Evolutionary conservation across 2,113 vertebrate species (phyloP).

Genomic region (Coracopsis vasa): DNA sequence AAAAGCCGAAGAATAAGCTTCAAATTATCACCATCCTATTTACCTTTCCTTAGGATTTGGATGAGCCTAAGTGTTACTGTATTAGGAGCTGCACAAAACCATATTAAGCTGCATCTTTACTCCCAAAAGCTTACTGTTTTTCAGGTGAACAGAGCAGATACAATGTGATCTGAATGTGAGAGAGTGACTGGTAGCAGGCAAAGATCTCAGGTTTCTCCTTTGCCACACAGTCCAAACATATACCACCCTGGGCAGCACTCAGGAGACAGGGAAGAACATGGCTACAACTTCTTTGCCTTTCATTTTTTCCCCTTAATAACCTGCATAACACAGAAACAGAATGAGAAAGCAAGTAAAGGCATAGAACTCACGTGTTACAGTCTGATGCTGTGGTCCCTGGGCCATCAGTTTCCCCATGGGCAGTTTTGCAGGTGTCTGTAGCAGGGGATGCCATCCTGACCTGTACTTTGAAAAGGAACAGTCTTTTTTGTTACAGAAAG

Average conservation of each 20-base stretch:
- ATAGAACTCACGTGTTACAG: background rate
- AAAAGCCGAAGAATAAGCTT: background rate
- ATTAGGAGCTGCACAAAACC: background rate
- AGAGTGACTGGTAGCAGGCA: background rate
- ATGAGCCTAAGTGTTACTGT: background rate
- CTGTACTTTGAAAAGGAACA: background rate
- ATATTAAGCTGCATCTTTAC: background rate
- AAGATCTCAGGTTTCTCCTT: background rate
- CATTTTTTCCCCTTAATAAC: background rate
- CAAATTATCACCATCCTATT: background rate
- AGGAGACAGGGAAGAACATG: background rate
- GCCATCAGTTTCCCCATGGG: rapidly evolving
- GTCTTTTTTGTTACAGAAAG: background rate
- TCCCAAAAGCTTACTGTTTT: background rate
- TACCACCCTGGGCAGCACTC: background rate
- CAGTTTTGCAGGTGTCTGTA: background rate
- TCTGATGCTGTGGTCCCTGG: background rate
- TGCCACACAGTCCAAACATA: rapidly evolving
- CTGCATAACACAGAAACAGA: background rate
- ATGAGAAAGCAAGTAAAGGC: background rate
- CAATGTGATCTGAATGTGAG: background rate
- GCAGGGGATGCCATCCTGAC: background rate
- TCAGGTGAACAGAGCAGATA: background rate
- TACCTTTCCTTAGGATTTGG: background rate
- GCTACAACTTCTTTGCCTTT: background rate